phyloP scores from a whole-genome alignment of 2,797 vertebrate genomes.

The Gephyroberyx darwinii region DNA sequence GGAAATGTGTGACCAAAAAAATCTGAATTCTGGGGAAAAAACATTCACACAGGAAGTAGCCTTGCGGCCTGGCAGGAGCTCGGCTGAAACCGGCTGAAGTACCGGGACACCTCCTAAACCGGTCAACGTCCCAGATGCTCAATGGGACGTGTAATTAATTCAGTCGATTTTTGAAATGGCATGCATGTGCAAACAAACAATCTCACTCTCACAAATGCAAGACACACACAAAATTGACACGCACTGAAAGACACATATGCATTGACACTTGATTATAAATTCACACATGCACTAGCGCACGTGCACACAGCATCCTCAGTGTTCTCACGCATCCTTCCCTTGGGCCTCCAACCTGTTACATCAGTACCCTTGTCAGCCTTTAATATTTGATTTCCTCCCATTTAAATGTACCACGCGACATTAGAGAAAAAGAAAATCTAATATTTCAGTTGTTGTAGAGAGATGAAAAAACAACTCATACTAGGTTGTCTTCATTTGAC shows the following conservation, averaged over 20 bases:
- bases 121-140: constrained; percentile 38
- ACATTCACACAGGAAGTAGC: not conserved
- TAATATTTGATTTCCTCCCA: constrained; percentile 58
- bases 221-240: too few relatives aligned
- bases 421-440: constrained; percentile 36
- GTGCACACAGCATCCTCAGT: not conserved
- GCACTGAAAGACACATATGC: not conserved
- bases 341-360: constrained; percentile 12
- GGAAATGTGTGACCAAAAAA: constrained; percentile 9
- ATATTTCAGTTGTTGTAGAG: constrained; percentile 59
- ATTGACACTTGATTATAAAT: constrained; percentile 8
- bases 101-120: constrained; percentile 19
- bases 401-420: constrained; percentile 58
- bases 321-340: constrained; percentile 2
- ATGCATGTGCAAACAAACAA: not conserved
- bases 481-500: constrained; percentile 35
- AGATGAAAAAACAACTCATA: constrained; percentile 27
- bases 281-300: not conserved
- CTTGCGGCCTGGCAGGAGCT: constrained; percentile 6
- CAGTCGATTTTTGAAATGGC: constrained; percentile 17
- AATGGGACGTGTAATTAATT: constrained; percentile 18
- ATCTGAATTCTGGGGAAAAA: not conserved
- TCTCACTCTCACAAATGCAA: not conserved
- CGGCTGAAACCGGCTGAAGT: not conserved
- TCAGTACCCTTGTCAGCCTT: constrained; percentile 28